Percentiles rank a stretch among this genome's conserved stretches.
phyloP scores from a whole-genome alignment of 1,140 invertebrate species.

The Liolophura sinensis region DNA sequence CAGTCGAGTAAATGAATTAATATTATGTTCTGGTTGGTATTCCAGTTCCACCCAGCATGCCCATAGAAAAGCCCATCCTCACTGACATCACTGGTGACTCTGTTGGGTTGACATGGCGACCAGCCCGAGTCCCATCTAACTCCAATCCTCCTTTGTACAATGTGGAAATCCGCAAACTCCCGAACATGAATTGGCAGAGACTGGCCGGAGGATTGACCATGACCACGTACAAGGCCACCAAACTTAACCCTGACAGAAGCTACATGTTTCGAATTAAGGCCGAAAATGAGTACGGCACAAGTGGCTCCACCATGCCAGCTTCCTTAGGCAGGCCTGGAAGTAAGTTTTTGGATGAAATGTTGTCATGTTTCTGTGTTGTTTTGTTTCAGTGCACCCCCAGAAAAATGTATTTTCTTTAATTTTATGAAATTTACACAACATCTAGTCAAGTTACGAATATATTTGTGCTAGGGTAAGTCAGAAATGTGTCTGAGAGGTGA shows the following conservation, averaged over 20 bases:
- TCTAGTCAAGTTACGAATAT: too few species aligned
- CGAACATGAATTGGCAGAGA: constrained; percentile 45
- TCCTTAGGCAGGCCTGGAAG: constrained; percentile 44
- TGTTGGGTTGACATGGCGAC: constrained; percentile 39
- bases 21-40: too few species aligned
- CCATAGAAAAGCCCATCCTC: constrained; percentile 46
- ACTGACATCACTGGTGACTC: constrained; percentile 26
- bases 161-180: constrained; percentile 30
- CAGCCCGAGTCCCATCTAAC: constrained; percentile 36
- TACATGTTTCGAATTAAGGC: constrained; percentile 97
- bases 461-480: too few species aligned
- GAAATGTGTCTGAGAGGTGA: too few species aligned
- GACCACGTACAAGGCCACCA: constrained; percentile 24
- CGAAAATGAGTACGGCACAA: constrained; percentile 94
- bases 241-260: constrained; percentile 68
- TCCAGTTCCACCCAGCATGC: constrained; percentile 47
- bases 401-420: too few species aligned
- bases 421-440: too few species aligned
- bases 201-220: constrained; percentile 30
- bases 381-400: not conserved
- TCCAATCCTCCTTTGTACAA: constrained; percentile 16
- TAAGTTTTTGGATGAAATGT: constrained; percentile 19
- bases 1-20: too few species aligned
- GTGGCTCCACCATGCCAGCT: constrained; percentile 82
- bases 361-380: not conserved